These are phyloP conservation scores for Eupsilia transversa DNA, from an alignment of 2,888 invertebrate genomes.

Conservation along the genomic window DNA sequence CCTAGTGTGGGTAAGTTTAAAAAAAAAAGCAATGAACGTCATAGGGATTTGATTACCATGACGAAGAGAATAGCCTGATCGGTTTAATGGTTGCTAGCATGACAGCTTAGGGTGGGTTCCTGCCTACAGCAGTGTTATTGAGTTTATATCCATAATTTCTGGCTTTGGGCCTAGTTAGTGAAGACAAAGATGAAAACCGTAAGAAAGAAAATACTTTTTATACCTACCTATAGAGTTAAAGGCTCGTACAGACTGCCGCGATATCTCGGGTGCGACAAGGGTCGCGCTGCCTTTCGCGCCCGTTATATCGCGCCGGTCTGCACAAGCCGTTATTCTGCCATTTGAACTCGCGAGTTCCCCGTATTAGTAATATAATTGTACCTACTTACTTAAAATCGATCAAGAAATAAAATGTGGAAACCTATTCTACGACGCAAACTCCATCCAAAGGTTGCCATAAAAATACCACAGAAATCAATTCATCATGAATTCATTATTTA, in stretches of 20 bases:
- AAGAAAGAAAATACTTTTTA: no score
- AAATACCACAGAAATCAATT: neutral
- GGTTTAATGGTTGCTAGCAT: neutral
- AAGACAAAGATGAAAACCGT: no score
- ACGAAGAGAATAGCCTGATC: neutral
- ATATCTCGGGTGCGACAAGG: no score
- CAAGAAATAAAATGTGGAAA: neutral
- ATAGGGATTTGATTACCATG: neutral
- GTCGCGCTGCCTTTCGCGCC: no score
- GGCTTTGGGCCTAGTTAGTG: neutral
- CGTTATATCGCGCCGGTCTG: no score
- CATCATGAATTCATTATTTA: neutral
- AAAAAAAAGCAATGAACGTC: neutral
- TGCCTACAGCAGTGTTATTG: neutral
- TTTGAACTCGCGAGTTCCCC: no score
- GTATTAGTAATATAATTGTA: no score
- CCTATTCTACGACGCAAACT: neutral
- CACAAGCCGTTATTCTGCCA: neutral
- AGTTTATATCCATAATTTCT: neutral
- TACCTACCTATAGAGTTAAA: no score
- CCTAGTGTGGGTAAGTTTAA: no score
- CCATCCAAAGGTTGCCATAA: neutral
- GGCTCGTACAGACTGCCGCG: no score
- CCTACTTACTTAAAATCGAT: neutral
- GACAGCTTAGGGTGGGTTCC: neutral